phyloP scores from a whole-genome alignment of 2,888 invertebrate species.

The Odontocerum albicorne region DNA sequence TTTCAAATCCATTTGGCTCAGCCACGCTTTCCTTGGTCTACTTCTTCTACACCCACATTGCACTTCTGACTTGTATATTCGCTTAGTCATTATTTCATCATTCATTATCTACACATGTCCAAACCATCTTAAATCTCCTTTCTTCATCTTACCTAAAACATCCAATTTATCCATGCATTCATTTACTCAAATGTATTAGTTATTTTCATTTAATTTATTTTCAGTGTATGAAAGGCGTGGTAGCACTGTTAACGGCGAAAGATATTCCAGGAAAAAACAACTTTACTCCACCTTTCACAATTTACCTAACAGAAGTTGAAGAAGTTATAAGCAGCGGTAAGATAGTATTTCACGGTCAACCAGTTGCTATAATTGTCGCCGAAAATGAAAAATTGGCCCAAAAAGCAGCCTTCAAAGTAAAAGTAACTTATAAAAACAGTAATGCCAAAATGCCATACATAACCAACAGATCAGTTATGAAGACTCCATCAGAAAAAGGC shows the following conservation, averaged over 20 bases:
- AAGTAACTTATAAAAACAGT: constrained; percentile 56
- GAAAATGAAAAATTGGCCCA: constrained; percentile 60
- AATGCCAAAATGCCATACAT: constrained; percentile 49
- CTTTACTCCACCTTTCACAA: constrained; percentile 47
- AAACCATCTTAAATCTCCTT: too few relatives aligned
- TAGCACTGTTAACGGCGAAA: constrained; percentile 63
- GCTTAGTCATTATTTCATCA: too few relatives aligned
- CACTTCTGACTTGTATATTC: too few relatives aligned
- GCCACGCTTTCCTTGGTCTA: too few relatives aligned
- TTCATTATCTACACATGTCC: too few relatives aligned
- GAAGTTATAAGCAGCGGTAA: constrained; percentile 58
- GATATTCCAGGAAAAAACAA: constrained; percentile 73
- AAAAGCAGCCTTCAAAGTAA: constrained; percentile 58
- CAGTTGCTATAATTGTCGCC: constrained; percentile 74
- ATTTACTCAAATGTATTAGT: too few relatives aligned
- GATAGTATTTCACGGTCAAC: constrained; percentile 70
- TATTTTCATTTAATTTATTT: too few relatives aligned
- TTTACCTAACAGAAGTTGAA: constrained; percentile 44
- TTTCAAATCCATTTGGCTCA: too few relatives aligned
- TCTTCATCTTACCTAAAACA: too few relatives aligned
- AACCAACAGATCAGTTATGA: constrained; percentile 54
- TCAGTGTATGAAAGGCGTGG: constrained; percentile 66
- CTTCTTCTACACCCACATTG: too few relatives aligned
- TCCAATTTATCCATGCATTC: too few relatives aligned
- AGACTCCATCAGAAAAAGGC: constrained; percentile 47